Conservation (phyloP, 2,113 vertebrate species). For the Siniperca knerii region DNA sequence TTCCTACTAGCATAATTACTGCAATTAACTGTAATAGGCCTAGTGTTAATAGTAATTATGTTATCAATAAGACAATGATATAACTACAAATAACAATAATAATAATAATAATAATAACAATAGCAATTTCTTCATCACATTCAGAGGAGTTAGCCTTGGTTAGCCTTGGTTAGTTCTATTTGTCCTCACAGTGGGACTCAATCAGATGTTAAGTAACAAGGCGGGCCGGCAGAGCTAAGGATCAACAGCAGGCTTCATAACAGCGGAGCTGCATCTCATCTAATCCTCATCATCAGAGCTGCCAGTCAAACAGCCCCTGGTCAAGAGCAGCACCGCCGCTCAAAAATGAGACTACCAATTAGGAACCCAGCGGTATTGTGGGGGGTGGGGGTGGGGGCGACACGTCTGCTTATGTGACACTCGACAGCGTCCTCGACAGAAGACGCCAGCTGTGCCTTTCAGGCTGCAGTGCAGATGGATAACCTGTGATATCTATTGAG, state of each 20-base stretch:
- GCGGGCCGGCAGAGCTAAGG: not conserved
- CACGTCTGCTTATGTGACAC: slow-evolving; percentile 19
- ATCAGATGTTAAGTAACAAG: slow-evolving; percentile 9
- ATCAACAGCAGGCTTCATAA: slow-evolving; percentile 16
- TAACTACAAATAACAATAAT: not conserved
- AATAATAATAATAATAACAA: not conserved
- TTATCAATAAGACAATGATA: too few relatives aligned
- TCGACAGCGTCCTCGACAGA: slow-evolving; percentile 34
- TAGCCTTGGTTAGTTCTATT: not conserved
- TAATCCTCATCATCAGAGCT: slow-evolving; percentile 40
- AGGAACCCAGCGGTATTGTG: slow-evolving; percentile 23
- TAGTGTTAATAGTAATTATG: not conserved
- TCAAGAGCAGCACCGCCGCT: slow-evolving; percentile 20
- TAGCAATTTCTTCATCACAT: not conserved
- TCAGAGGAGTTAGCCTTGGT: not conserved
- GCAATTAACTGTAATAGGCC: too few relatives aligned
- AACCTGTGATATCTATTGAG: slow-evolving; percentile 48
- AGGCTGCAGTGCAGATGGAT: slow-evolving; percentile 47
- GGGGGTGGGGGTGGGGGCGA: not conserved
- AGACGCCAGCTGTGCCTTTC: slow-evolving; percentile 62
- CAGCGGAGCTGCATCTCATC: slow-evolving; percentile 7
- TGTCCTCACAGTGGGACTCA: slow-evolving; percentile 17
- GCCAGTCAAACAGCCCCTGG: slow-evolving; percentile 41
- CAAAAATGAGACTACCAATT: slow-evolving; percentile 19
- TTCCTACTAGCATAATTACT: not conserved